Conservation (phyloP, 2,113 vertebrate species). For the Mustelus asterias region DNA sequence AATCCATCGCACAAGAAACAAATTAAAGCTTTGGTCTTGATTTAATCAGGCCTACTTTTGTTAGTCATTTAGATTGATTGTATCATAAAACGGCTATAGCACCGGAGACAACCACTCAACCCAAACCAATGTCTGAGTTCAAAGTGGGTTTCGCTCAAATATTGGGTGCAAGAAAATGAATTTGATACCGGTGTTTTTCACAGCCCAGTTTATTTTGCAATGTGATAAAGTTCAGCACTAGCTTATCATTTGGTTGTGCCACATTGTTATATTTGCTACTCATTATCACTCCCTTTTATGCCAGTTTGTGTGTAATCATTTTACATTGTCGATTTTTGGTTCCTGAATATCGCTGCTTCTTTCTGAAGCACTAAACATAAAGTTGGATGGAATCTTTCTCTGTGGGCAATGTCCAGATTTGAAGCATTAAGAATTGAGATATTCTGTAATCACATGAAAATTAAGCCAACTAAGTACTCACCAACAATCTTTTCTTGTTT, state of each 20-base stretch:
- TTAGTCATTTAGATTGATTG: neutral
- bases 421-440: neutral
- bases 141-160: neutral
- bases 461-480: constrained; percentile 31
- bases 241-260: neutral
- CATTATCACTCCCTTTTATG: neutral
- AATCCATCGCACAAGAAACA: neutral
- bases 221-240: too few relatives aligned
- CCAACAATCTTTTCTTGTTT: neutral
- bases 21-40: neutral
- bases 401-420: neutral
- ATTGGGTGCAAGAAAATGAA: neutral
- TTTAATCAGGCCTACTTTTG: neutral
- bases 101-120: neutral
- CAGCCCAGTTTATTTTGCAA: neutral
- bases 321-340: neutral
- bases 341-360: neutral
- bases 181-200: too few relatives aligned
- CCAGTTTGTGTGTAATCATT: neutral
- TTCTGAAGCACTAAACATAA: neutral
- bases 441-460: neutral
- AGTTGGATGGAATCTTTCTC: neutral
- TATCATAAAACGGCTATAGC: neutral
- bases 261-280: neutral
- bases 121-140: neutral